Percentiles rank a stretch among this genome's conserved stretches.
Evolutionary conservation across 2,113 vertebrate genomes (phyloP).

Genomic region (Parotia lawesii): DNA sequence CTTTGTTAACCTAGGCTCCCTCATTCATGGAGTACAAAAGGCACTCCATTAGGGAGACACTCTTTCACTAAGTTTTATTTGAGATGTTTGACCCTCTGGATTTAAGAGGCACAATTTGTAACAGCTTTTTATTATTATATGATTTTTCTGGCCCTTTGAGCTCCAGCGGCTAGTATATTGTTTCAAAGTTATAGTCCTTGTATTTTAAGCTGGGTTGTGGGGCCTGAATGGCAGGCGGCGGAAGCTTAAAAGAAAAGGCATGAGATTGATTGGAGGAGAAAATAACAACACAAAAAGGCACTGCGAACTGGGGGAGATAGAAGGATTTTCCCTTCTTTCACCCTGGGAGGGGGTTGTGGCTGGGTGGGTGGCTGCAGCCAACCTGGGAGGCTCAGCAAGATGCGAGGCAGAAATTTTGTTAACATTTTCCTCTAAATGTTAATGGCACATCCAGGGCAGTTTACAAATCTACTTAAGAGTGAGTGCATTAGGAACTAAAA

Average conservation of each 20-base stretch:
- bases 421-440: slow-evolving; percentile 75
- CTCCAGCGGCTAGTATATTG: slow-evolving; percentile 63
- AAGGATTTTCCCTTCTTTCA: not conserved
- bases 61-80: slow-evolving; percentile 72
- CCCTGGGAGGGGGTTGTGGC: slow-evolving; percentile 24
- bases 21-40: slow-evolving; percentile 72
- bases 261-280: slow-evolving; percentile 51
- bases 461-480: slow-evolving; percentile 75
- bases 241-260: slow-evolving; percentile 61
- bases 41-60: slow-evolving; percentile 68
- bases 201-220: slow-evolving; percentile 55
- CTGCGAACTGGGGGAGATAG: not conserved
- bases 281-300: slow-evolving; percentile 41
- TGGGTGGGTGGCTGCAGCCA: slow-evolving; percentile 36
- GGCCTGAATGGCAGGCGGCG: slow-evolving; percentile 52
- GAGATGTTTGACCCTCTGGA: slow-evolving; percentile 70
- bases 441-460: slow-evolving; percentile 71
- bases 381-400: slow-evolving; percentile 54
- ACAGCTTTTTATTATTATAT: slow-evolving; percentile 75
- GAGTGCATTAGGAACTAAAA: slow-evolving; percentile 76
- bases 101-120: slow-evolving; percentile 70
- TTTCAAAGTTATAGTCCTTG: slow-evolving; percentile 64
- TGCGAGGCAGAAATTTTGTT: slow-evolving; percentile 68
- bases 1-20: slow-evolving; percentile 69
- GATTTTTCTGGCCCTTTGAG: slow-evolving; percentile 69